Evolutionary conservation across 2,797 vertebrate genomes (phyloP).

Genomic region (Florisuga fusca): DNA sequence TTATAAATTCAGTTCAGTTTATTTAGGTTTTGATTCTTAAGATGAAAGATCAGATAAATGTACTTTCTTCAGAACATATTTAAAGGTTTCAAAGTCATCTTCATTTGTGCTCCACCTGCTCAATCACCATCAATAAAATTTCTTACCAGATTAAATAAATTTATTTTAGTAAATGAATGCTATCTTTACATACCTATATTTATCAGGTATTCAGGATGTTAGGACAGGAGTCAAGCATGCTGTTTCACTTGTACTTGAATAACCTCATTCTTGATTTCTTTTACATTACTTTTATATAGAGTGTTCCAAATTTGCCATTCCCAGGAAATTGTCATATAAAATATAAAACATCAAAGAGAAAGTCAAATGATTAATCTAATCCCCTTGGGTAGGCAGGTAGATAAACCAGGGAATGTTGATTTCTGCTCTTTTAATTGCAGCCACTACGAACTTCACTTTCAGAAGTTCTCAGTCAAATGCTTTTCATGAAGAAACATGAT

Average conservation of each 20-base stretch:
- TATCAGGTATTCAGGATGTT: background rate
- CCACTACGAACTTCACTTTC: background rate
- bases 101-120: background rate
- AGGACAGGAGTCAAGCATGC: background rate
- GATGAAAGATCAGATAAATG: background rate
- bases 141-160: slow-evolving; percentile 36
- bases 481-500: background rate
- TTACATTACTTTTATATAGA: background rate
- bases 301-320: background rate
- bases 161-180: slow-evolving; percentile 18
- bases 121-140: background rate
- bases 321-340: background rate
- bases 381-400: background rate
- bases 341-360: slow-evolving; percentile 17
- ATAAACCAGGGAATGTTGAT: background rate
- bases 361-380: slow-evolving; percentile 7
- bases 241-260: background rate
- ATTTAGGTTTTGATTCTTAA: background rate
- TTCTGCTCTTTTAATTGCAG: background rate
- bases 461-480: background rate
- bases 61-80: background rate
- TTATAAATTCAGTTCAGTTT: background rate
- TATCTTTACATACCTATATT: background rate
- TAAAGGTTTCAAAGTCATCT: background rate
- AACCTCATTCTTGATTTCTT: background rate